Base-by-base conservation (phyloP, 37 sponge, comb jelly and placozoan species). In the Agelas oroides region DNA sequence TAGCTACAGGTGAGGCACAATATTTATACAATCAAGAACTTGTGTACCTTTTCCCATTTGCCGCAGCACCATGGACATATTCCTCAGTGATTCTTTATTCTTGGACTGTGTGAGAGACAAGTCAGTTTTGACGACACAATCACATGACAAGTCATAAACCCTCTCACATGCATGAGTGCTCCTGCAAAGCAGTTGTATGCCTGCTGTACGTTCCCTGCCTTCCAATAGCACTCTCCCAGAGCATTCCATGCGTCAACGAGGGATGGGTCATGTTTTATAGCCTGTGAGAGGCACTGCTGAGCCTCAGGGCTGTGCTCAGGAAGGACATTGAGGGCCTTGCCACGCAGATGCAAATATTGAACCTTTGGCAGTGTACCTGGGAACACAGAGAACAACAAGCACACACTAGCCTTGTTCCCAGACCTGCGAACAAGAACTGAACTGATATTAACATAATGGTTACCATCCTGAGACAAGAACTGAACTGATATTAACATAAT, bases 171-270 rank as follows among this genome's bases (percentile, higher is more conserved):
- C 37, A 34, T 27, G 33, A 95, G 56, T 11, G 91, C 90, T 62
- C 91, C 91, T 6, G 25, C 30, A 62, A 95, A 95, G 79, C 96
- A 95, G 88, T 95, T 72, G 38, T 84, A 78, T 0, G 96, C 96
- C 57, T 87, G 87, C 46, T 39, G 53, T 0, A 93, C 65, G 28
- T 93, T 86, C 1, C 91, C 94, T 2, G 59, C 65, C 84, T 93
- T 93, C 96, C 96, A 95, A 68, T 90, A 95, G 59, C 85, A 77
- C 69, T 95, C 96, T 33, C 96, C 96, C 25, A 93, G 78, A 1
- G 68, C 69, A 62, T 89, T 90, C 96, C 96, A 95, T 5, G 88
- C 94, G 32, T 85, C 86, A 0, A 80, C 73, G 1, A 88, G 74
- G 2, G 79, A 38, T 8, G 95, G 95, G 54, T 92, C 86, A 28